A percentile compares a stretch with the other conserved stretches of the same genome.
These are phyloP conservation scores for Triops cancriformis DNA, from an alignment of 1,140 invertebrate genomes.

Conservation along the genomic window DNA sequence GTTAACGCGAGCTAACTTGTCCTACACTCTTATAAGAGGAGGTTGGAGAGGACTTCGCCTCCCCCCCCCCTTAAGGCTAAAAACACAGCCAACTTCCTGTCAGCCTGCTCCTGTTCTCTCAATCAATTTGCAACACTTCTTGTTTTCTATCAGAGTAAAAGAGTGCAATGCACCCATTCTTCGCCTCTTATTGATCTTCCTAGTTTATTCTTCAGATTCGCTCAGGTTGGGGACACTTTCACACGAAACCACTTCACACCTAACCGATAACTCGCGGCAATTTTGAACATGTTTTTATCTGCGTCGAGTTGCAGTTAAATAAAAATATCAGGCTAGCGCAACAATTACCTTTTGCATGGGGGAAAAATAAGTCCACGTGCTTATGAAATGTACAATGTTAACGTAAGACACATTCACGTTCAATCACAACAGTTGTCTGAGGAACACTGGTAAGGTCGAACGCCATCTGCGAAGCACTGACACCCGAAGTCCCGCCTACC, in stretches of 20 bases:
- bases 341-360: background rate
- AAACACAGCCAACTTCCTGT: background rate
- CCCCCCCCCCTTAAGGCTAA: slow-evolving; percentile 4
- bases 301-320: background rate
- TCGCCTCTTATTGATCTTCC: background rate
- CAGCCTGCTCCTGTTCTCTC: slow-evolving; percentile 8
- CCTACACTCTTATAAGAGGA: background rate
- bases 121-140: background rate
- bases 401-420: background rate
- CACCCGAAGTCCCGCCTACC: background rate
- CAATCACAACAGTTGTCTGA: slow-evolving; percentile 7
- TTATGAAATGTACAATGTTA: background rate
- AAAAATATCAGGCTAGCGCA: background rate
- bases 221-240: no score
- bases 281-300: background rate
- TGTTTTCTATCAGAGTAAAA: background rate
- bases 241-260: no score
- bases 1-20: background rate
- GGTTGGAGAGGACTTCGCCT: background rate
- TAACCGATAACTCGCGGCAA: background rate
- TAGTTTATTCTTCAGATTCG: background rate
- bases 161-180: background rate
- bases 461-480: background rate
- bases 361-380: background rate
- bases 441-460: slow-evolving; percentile 3